A percentile compares a stretch with the other conserved stretches of the same genome.
These are phyloP conservation scores for Rallus crepitans DNA, from an alignment of 2,797 vertebrate genomes.

Conservation along the genomic window DNA sequence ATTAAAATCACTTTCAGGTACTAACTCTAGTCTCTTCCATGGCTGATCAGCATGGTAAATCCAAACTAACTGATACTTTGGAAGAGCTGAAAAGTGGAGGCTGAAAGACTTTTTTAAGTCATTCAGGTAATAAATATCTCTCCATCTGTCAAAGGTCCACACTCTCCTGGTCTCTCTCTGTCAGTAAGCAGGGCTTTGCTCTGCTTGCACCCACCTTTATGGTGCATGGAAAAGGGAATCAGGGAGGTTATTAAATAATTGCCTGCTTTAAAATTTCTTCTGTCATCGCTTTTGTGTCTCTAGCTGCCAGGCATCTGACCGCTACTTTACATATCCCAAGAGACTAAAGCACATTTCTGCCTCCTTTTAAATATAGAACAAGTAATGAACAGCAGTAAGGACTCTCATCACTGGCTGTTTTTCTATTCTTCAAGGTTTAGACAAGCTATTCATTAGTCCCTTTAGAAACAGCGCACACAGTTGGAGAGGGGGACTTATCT, in stretches of 20 bases:
- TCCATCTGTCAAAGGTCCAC: neutral
- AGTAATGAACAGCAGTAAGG: neutral
- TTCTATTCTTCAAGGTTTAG: neutral
- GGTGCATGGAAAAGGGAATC: neutral
- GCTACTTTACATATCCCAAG: neutral
- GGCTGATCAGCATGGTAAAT: neutral
- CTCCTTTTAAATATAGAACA: neutral
- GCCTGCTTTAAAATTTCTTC: slow-evolving; percentile 42
- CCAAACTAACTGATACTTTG: neutral
- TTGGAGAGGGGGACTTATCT: neutral
- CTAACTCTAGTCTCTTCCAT: neutral
- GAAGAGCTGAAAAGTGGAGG: neutral
- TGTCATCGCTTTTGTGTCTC: neutral
- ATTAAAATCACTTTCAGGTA: neutral
- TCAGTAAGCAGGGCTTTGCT: neutral
- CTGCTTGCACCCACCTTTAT: neutral
- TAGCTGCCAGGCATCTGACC: neutral
- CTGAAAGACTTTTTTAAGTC: neutral
- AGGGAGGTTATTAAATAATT: neutral
- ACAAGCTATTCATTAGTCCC: neutral
- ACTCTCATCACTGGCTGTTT: neutral
- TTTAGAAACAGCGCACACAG: neutral
- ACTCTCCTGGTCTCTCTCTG: neutral
- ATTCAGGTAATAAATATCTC: neutral
- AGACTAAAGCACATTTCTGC: neutral